phyloP scores from a whole-genome alignment of 2,888 invertebrate species.

The Coleophora flavipennella region DNA sequence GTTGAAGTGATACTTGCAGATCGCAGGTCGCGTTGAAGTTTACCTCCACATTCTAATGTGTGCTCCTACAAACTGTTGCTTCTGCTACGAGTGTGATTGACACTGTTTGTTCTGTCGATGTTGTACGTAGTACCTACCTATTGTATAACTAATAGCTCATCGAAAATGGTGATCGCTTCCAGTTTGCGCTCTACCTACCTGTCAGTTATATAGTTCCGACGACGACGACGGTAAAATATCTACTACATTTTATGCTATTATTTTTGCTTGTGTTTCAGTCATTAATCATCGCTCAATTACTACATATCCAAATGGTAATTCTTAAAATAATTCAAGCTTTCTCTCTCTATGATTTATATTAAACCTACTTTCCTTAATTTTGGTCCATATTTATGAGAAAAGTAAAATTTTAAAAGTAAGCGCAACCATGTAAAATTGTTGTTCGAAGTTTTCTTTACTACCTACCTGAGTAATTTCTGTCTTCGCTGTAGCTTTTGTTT shows the following conservation, averaged over 20 bases:
- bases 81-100: constrained; percentile 31
- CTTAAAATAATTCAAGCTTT: constrained; percentile 22
- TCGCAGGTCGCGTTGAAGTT: constrained; percentile 20
- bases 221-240: too few species aligned
- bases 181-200: too few species aligned
- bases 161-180: constrained; percentile 49
- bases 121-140: too few species aligned
- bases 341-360: constrained; percentile 22
- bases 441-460: constrained; percentile 47
- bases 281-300: constrained; percentile 28
- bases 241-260: too few species aligned
- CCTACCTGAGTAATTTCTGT: constrained; percentile 15
- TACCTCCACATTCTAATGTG: constrained; percentile 23
- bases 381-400: constrained; percentile 25
- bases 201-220: too few species aligned
- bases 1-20: constrained; percentile 26
- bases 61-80: constrained; percentile 55
- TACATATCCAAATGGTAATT: constrained; percentile 35
- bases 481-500: constrained; percentile 17
- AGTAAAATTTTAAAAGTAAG: constrained; percentile 35
- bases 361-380: too few species aligned
- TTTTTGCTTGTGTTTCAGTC: constrained; percentile 13
- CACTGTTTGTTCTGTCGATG: constrained; percentile 38
- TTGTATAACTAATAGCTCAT: constrained; percentile 35
- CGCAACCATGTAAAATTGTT: constrained; percentile 59